Conservation (phyloP, 2,113 vertebrate species). For the Cebus imitator region DNA sequence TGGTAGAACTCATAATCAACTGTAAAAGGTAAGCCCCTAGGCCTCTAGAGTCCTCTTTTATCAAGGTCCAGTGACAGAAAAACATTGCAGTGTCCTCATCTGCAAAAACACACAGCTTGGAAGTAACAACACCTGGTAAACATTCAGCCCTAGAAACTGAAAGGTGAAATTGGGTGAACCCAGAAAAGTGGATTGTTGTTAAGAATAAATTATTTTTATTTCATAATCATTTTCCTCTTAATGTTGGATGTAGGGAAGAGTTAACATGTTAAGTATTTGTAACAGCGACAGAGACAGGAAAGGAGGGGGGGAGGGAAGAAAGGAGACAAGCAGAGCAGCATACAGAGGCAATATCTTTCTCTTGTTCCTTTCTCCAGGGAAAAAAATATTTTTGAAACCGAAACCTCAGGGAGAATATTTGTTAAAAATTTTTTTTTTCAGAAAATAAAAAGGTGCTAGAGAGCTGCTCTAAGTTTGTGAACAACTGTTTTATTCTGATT, state of each 20-base stretch:
- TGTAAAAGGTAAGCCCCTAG: neutral
- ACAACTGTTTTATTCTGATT: neutral
- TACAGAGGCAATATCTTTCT: neutral
- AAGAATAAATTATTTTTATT: neutral
- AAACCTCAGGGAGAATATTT: neutral
- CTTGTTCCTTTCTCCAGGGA: neutral
- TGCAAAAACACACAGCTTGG: neutral
- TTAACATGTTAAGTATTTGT: neutral
- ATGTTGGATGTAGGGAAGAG: neutral
- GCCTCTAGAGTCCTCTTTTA: neutral
- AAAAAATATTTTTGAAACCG: neutral
- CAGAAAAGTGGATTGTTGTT: neutral
- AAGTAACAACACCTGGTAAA: neutral
- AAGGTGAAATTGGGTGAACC: neutral
- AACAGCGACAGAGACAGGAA: neutral
- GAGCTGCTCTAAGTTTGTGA: neutral
- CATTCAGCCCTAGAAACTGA: neutral
- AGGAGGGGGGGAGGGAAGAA: rapidly evolving
- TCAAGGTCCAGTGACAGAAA: neutral
- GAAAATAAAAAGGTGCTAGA: neutral
- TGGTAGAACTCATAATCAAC: neutral
- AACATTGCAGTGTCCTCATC: neutral
- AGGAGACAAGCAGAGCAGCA: neutral
- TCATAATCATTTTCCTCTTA: neutral
- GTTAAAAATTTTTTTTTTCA: neutral